Base-by-base conservation (phyloP, 2,888 invertebrate genomes). In the Phengaris alcon region DNA sequence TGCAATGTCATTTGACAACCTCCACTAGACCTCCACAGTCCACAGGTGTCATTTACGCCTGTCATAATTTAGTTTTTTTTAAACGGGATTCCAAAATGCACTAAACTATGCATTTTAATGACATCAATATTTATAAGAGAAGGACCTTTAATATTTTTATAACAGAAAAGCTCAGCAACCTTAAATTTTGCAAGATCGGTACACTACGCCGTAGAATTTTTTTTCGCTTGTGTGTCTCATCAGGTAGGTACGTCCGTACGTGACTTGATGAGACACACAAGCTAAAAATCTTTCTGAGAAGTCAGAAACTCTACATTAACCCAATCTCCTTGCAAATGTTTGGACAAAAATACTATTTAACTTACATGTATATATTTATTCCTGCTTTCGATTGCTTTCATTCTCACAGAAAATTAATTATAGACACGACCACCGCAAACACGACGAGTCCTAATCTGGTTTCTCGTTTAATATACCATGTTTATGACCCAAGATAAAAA, bases 301-400 rank as follows among this genome's bases (percentile, higher is more conserved):
- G 35, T 35, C 35, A 3, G 35, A 35, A 35, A 35, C 35, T 35
- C 35, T 35, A 35, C 48, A 48, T 6, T 48, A 48, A 48, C 6
- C 48, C 48, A 48, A 48, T 6, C 48, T 7, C 48, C 48, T 48
- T 48, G 48, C 35, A 35, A 48, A 48, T 48, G 6, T 48, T 8
- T 3, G 2, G 3, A 35, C 35, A 35, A 35, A 48, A 48, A 7
- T 48, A 48, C 5, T 48, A 48, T 6, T 6, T 48, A 48, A 48
- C 48, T 48, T 48, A 48, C 82, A 75, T 59, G 76, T 12, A 74
- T 74, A 74, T 77, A 82, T 76, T 77, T 82, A 73, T 78, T 83
- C 77, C 88, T 86, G 77, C 79, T 80, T 81, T 88, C 90, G 6
- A 90, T 78, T 10, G 90, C 90, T 78, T 90, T 85, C 85, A 85